Base-by-base conservation (phyloP, 2,113 vertebrate genomes). In the Odobenus rosmarus region DNA sequence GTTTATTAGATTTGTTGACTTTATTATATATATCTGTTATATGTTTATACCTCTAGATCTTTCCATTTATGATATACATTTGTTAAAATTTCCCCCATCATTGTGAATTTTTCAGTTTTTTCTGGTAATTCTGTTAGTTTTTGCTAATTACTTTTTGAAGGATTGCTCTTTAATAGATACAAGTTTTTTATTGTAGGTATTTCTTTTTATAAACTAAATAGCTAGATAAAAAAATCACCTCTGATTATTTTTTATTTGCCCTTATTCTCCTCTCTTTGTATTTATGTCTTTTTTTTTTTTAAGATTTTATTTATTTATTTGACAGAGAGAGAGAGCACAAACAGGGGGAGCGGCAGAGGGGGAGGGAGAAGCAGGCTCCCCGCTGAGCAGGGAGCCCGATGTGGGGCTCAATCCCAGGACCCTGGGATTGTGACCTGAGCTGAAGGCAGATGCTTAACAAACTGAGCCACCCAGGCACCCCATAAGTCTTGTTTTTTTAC, bases 91-190 rank as follows among this genome's bases (percentile, higher is more conserved):
- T 21, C 8, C 16, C 33, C 31, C 33, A 71, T 46, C 21, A 42
- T 93, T 64, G 26, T 86, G n/a, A 67, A 79, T 79, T 79, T 79
- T 87, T 87, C 72, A 57, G n/a, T 87, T 87, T 93, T 5, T 57
- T 23, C 14, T 67, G 28, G 13, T 57, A 93, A 46, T 86, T 92
- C 51, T 79, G 16, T 39, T 39, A 31, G 57, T n/a, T 93, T 93
- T 80, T 80, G 15, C 61, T 69, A 69, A 14, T 67, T 79, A n/a
- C 24, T 57, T 67, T 57, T 79, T 77, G 31, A 93, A 93, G 33
- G 64, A 86, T 26, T 55, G 57, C 18, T 64, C 5, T 51, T 93
- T 33, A 21, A 13, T 87, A 93, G 28, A 46, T 46, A 79, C 3
- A 59, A 39, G 19, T 69, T 55, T 91, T 90, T 61, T 46, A 14